These are phyloP conservation scores for Gymnorhina tibicen DNA, from an alignment of 2,113 vertebrate species.

Conservation along the genomic window DNA sequence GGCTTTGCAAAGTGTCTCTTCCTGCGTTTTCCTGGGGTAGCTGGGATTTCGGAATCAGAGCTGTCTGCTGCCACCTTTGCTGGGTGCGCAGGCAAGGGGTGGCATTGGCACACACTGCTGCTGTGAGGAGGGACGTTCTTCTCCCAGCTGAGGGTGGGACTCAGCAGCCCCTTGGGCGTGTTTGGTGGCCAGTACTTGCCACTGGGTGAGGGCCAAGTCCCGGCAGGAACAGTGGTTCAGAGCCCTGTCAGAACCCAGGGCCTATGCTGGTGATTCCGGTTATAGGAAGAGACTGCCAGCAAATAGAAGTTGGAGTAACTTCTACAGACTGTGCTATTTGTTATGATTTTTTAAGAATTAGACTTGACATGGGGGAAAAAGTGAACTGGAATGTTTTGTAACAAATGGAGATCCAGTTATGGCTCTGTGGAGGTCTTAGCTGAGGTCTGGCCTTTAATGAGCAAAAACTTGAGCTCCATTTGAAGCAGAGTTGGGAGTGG, in stretches of 20 bases:
- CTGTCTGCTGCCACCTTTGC: not conserved
- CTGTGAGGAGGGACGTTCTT: accelerated
- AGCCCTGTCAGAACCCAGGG: not conserved
- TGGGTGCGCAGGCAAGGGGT: not conserved
- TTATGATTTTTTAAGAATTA: not conserved
- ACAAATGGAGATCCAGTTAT: not conserved
- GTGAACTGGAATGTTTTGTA: not conserved
- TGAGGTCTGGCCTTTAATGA: not conserved
- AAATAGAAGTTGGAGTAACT: not conserved
- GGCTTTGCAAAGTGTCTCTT: not conserved
- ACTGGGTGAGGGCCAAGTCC: not conserved
- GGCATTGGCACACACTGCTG: not conserved
- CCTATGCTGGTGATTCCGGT: accelerated
- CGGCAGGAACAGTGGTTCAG: not conserved
- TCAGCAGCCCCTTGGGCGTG: accelerated
- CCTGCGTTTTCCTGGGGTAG: accelerated
- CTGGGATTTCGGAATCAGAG: not conserved
- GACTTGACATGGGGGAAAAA: not conserved
- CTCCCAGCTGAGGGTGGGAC: not conserved
- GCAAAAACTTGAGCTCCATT: not conserved
- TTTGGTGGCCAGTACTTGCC: not conserved
- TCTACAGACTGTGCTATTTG: not conserved
- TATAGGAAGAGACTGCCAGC: not conserved
- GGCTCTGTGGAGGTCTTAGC: not conserved
- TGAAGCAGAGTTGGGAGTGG: not conserved